Conservation (phyloP, 2,113 vertebrate genomes). For the Trichechus manatus region DNA sequence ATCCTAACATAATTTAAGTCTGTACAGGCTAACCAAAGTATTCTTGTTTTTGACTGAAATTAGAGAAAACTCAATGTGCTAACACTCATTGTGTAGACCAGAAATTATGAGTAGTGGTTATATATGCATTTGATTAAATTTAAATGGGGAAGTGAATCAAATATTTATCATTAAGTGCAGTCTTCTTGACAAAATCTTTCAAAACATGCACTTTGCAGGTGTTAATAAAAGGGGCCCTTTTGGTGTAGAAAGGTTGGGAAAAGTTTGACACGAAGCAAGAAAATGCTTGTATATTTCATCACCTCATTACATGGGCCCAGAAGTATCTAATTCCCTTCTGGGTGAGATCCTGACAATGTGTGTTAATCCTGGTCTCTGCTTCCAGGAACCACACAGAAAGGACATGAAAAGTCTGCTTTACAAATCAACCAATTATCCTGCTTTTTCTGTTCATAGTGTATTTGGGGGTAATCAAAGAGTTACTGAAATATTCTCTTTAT, state of each 20-base stretch:
- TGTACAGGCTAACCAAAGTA: neutral
- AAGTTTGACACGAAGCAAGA: conserved; percentile 47
- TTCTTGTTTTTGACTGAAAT: neutral
- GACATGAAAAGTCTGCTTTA: neutral
- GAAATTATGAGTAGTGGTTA: conserved; percentile 19
- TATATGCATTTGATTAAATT: conserved; percentile 35
- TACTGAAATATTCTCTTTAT: neutral
- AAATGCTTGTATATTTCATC: conserved; percentile 38
- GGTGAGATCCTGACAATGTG: neutral
- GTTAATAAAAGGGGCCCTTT: conserved; percentile 3
- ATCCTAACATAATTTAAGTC: neutral
- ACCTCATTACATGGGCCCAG: neutral
- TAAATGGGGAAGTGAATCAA: conserved; percentile 53
- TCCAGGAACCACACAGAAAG: neutral
- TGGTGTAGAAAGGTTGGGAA: neutral
- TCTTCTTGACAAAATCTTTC: conserved; percentile 54
- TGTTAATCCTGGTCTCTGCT: neutral
- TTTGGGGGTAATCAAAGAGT: neutral
- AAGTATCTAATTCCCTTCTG: neutral
- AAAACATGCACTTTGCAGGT: neutral
- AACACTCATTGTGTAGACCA: neutral
- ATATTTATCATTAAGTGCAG: conserved; percentile 53
- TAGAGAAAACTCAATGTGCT: neutral
- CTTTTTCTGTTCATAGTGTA: neutral
- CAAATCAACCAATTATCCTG: neutral